These are phyloP conservation scores for Nudaria mundana DNA, from an alignment of 2,888 invertebrate genomes.

Conservation along the genomic window DNA sequence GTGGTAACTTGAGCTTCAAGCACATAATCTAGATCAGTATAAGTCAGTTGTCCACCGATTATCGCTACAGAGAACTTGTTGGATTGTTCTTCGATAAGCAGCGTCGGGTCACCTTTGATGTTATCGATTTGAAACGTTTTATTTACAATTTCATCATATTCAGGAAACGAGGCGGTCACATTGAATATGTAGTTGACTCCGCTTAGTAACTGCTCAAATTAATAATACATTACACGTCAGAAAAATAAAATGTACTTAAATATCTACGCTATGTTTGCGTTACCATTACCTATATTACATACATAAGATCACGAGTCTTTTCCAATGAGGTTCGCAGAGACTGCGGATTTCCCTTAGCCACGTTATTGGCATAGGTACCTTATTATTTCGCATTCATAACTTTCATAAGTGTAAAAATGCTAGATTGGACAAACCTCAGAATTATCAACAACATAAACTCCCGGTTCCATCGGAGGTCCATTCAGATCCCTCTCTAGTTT, in stretches of 20 bases:
- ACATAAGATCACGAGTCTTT: too few relatives aligned
- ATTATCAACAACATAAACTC: constrained; percentile 51
- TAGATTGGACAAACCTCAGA: constrained; percentile 36
- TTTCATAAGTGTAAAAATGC: too few relatives aligned
- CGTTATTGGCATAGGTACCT: too few relatives aligned
- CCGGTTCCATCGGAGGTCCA: constrained; percentile 40
- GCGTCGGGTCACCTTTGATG: constrained; percentile 41
- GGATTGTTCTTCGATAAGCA: constrained; percentile 44
- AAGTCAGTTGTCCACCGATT: constrained; percentile 46
- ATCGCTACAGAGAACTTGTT: constrained; percentile 53
- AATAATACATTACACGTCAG: background rate
- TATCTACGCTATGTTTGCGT: background rate
- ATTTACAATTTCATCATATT: constrained; percentile 19
- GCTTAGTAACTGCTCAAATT: constrained; percentile 43
- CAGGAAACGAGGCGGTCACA: constrained; percentile 34
- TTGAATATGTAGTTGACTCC: constrained; percentile 57
- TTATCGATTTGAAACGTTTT: constrained; percentile 53
- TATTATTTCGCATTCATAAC: too few relatives aligned
- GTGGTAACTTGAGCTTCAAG: constrained; percentile 53
- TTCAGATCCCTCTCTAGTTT: constrained; percentile 49
- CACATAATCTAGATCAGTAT: constrained; percentile 43
- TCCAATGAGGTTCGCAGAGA: too few relatives aligned
- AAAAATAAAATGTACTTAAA: background rate
- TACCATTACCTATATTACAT: too few relatives aligned
- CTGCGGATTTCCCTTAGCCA: too few relatives aligned